phyloP scores from a whole-genome alignment of 35 echinoderm and acorn worm genomes.

The Hemicentrotus pulcherrimus region DNA sequence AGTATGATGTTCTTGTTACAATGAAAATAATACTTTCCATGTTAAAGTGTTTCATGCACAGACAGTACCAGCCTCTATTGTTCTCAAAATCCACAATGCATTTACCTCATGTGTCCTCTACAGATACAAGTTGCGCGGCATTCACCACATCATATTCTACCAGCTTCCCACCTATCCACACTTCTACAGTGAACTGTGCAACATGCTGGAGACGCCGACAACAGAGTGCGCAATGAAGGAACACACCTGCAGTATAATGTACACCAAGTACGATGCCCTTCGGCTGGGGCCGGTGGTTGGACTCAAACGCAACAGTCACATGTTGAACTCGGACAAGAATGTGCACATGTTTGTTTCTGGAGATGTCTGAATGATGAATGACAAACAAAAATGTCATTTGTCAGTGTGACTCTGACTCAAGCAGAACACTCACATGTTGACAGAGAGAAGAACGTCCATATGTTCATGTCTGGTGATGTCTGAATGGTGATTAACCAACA shows the following conservation, averaged over 20 bases:
- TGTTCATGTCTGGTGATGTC: conserved; percentile 74
- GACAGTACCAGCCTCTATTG: too few species aligned
- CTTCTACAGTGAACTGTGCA: conserved; percentile 96
- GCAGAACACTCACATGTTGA: conserved; percentile 68
- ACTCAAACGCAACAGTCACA: conserved; percentile 59
- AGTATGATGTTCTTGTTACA: too few species aligned
- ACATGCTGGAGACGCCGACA: conserved; percentile 72
- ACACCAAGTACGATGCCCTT: conserved; percentile 83
- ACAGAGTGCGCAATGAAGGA: conserved; percentile 48
- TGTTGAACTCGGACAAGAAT: conserved; percentile 78
- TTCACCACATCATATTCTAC: conserved; percentile 92
- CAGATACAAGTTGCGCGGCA: conserved; percentile 75
- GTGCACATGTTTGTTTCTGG: conserved; percentile 83
- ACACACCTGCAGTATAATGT: conserved; percentile 75
- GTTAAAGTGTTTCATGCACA: too few species aligned
- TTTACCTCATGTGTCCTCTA: background rate
- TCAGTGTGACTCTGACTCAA: conserved; percentile 57
- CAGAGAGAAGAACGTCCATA: conserved; percentile 68
- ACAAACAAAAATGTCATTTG: conserved; percentile 24
- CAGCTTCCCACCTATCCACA: conserved; percentile 88
- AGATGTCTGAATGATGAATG: conserved; percentile 35
- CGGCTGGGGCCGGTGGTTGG: conserved; percentile 76
- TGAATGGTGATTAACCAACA: background rate
- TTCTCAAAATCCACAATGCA: too few species aligned
- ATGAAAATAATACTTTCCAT: too few species aligned